Base-by-base conservation (phyloP, 2,888 invertebrate species). In the Strigamia transsilvanica region DNA sequence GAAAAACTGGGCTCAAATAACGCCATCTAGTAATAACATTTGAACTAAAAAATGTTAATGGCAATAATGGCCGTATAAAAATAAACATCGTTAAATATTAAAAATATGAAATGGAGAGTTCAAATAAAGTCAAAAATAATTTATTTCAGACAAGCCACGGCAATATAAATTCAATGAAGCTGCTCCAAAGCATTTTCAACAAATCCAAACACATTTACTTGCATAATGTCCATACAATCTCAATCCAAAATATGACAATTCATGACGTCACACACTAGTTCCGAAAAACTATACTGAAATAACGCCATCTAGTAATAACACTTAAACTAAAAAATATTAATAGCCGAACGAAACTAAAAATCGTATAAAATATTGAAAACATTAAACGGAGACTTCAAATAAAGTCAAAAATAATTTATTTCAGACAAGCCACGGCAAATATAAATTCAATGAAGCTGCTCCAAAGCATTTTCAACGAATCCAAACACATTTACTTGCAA, bases 381-480 rank as follows among this genome's bases (percentile, higher is more conserved):
- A n/a, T 66, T 18, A 13, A 13, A 51, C 0, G 15, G 0, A 51
- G 10, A 51, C 3, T 18, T 4, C 6, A 51, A 51, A 18, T 66
- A 18, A 66, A 66, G 61, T 66, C 7, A 66, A 66, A 66, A 66
- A 66, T 66, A 66, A 66, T 66, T 66, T 66, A 66, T 66, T 66
- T 66, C 61, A 46, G 46, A 10, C 61, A 66, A 66, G 61, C 18
- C 23, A 23, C 23, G 61, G 61, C 61, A 66, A n/a, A 66, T 66
- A 66, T 66, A 66, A 66, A 66, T 66, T 66, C 61, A 66, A 66
- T 21, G 9, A 66, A 66, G 61, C 6, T 18, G 18, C 23, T 61
- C n/a, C 61, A 61, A 61, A 34, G 38, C 38, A 38, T 38, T 38
- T 38, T 38, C 38, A 38, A 38, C 38, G 38, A 38, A 38, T 38